Conservation (phyloP, 1,140 invertebrate species). For the Oryzaephilus surinamensis region DNA sequence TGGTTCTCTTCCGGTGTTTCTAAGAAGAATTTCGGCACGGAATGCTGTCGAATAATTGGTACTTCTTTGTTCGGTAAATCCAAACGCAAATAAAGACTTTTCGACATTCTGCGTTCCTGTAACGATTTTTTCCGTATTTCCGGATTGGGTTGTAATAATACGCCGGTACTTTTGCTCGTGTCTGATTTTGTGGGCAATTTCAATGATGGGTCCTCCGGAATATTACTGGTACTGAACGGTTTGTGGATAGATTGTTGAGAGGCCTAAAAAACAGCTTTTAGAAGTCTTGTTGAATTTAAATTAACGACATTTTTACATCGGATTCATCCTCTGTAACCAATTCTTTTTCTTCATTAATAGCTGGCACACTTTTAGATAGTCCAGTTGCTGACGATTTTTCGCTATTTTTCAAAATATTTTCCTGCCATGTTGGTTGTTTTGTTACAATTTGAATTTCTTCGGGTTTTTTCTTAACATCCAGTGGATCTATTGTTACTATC, state of each 20-base stretch:
- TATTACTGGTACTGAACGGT: background rate
- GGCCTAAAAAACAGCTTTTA: background rate
- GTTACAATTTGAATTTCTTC: conserved; percentile 13
- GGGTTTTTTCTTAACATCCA: conserved; percentile 13
- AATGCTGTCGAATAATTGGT: conserved; percentile 26
- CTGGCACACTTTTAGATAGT: conserved; percentile 9
- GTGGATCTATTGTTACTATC: conserved; percentile 31
- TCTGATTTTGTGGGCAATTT: background rate
- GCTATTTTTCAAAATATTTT: conserved; percentile 14
- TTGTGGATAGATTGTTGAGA: background rate
- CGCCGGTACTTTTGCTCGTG: background rate
- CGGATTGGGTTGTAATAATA: conserved; percentile 3
- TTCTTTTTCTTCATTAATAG: conserved; percentile 1
- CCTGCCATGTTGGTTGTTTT: conserved; percentile 14
- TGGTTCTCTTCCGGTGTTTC: conserved; percentile 25
- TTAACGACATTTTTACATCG: background rate
- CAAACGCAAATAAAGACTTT: conserved; percentile 24
- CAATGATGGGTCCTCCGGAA: background rate
- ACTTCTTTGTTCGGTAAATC: conserved; percentile 20
- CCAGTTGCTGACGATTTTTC: conserved; percentile 6
- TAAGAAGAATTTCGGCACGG: conserved; percentile 29
- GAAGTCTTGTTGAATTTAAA: background rate
- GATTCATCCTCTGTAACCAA: background rate
- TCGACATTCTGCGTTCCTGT: conserved; percentile 22
- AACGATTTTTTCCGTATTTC: conserved; percentile 18